Base-by-base conservation (phyloP, 2,888 invertebrate genomes). In the Drosophila algonquin region DNA sequence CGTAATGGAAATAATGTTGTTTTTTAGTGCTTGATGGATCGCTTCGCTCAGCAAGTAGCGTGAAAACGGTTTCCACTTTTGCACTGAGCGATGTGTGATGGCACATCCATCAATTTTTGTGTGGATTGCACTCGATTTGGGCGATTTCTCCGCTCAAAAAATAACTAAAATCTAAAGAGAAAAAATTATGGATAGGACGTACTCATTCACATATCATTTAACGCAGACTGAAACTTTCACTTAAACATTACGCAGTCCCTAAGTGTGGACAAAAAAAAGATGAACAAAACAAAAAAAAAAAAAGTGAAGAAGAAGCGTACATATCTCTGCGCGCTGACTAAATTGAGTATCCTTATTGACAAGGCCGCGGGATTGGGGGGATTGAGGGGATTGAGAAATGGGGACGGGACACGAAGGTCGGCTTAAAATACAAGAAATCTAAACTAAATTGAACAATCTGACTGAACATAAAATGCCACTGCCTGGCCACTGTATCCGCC, bases 271-370 rank as follows among this genome's bases (percentile, higher is more conserved):
- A 27, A 54, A 46, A 47, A 32, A 35, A 2, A 5, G 18, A 35
- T 35, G 35, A 35, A 35, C 3, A 35, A 12, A 35, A 67, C 54
- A 60, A 70, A 61, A 62, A 16, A 35, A 53, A 60, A 57, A 60
- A 63, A 32, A 24, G 57, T 14, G 30, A 30, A n/a, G n/a, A n/a
- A n/a, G n/a, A n/a, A 30, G 8, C 30, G 30, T 8, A 9, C 16
- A 48, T 50, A 12, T 35, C 35, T 30, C 35, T 60, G 60, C 53
- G 60, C 68, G 58, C 81, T 82, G 82, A 85, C 83, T 85, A 81
- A 81, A 71, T 70, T 85, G 83, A 84, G 83, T 84, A 85, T 81
- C 70, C 81, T 75, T 77, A 60, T 47, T 58, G 54, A 63, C 58
- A 60, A 59, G 60, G 50, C 52, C 56, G 21, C 35, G 40, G 40